A percentile compares a stretch with the other conserved stretches of the same genome.
Evolutionary conservation across 2,113 vertebrate species (phyloP).

Genomic region (Aldabrachelys gigantea): DNA sequence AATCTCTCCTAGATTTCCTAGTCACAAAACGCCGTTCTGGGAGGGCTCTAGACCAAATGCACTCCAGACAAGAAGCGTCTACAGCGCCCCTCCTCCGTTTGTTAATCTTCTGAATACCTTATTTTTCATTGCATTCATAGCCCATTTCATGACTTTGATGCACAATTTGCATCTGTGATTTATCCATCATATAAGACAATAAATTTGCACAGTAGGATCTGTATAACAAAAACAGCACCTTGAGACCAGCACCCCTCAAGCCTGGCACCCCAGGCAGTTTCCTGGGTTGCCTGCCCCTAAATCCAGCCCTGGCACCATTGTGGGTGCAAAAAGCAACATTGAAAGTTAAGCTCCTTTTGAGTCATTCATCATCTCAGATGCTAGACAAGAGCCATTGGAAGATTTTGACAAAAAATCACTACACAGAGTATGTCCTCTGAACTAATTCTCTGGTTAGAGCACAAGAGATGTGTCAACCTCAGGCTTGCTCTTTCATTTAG

Average conservation of each 20-base stretch:
- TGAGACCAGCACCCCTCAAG: too few species aligned
- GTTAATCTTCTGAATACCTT: too few species aligned
- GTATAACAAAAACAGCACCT: too few species aligned
- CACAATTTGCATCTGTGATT: too few species aligned
- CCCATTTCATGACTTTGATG: too few species aligned
- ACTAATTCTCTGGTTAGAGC: conserved; percentile 29
- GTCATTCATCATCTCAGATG: conserved; percentile 60
- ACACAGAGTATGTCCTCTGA: conserved; percentile 35
- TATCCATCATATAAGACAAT: too few species aligned
- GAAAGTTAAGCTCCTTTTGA: conserved; percentile 54
- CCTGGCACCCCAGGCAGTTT: too few species aligned
- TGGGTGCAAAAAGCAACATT: neutral
- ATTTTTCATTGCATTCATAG: too few species aligned
- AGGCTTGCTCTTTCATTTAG: conserved; percentile 33
- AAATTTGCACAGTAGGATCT: too few species aligned
- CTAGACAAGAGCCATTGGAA: conserved; percentile 51
- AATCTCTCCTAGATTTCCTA: conserved; percentile 22
- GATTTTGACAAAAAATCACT: conserved; percentile 42
- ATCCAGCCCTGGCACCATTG: neutral
- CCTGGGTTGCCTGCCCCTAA: neutral
- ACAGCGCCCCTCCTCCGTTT: too few species aligned
- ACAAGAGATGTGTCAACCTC: conserved; percentile 22
- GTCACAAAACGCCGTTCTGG: neutral
- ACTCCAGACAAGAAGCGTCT: too few species aligned
- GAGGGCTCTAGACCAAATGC: too few species aligned